Evolutionary conservation across 1,140 invertebrate species (phyloP).

Genomic region (Trichonephila clavipes): DNA sequence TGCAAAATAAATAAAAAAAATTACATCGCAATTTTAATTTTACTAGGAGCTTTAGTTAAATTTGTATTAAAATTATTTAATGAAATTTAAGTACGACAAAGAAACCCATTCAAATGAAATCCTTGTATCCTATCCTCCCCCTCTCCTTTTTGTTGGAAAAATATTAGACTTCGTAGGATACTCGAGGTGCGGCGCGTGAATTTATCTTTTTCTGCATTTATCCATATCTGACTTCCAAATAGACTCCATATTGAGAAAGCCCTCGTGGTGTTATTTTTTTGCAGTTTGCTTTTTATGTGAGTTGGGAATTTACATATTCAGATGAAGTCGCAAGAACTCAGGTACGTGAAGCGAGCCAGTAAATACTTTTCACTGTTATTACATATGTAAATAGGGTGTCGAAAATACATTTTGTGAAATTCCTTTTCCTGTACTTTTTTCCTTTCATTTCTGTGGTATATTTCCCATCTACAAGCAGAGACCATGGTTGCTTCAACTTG

Average conservation of each 20-base stretch:
- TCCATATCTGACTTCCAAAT: slow-evolving; percentile 22
- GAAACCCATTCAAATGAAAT: neutral
- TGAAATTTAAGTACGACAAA: neutral
- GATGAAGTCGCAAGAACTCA: slow-evolving; percentile 13
- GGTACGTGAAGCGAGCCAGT: neutral
- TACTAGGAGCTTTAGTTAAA: too few relatives aligned
- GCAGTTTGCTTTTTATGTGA: neutral
- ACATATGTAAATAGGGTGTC: slow-evolving; percentile 7
- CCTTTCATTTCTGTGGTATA: neutral
- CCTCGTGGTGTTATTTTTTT: neutral
- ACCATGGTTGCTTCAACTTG: neutral
- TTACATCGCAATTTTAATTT: too few relatives aligned
- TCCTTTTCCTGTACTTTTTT: neutral
- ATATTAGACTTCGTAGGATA: slow-evolving; percentile 5
- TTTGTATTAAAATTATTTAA: too few relatives aligned
- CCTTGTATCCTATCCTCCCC: neutral
- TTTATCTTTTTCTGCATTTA: slow-evolving; percentile 9
- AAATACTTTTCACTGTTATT: slow-evolving; percentile 32
- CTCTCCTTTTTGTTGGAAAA: neutral
- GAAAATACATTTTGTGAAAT: slow-evolving; percentile 22
- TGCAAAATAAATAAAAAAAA: too few relatives aligned
- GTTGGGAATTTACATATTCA: neutral
- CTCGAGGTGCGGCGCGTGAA: neutral
- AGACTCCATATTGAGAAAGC: slow-evolving; percentile 20
- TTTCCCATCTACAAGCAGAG: neutral